Evolutionary conservation across 2,888 invertebrate genomes (phyloP), one percentile per base, ranked within the genome.

Genomic region (Polia nebulosa): DNA sequence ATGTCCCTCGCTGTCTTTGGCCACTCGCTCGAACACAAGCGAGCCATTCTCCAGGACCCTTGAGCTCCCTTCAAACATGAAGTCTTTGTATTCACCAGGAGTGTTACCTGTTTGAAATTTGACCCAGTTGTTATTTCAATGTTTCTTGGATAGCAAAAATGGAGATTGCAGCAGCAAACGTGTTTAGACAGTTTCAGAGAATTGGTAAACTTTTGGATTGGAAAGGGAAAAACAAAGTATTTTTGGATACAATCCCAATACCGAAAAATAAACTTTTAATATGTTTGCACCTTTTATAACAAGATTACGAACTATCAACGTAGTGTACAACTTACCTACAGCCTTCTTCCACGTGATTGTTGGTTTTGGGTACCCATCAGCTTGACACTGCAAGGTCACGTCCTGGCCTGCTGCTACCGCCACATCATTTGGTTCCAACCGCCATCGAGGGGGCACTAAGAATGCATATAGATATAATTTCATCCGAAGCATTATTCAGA

Each of bases 331-430:
- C 96, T 96, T 96, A 96, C 98, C 98, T 72, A 97, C 97, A 34
- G 98, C 98, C 91, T 98, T 98, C 83, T 97, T 97, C 99, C 99
- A 99, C 13, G 97, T 98, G 61, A 99, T 97, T 9, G 96, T 96
- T 5, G 99, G 99, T 73, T 97, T 97, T 0, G 99, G 99, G 92
- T 99, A 99, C 2, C 99, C 99, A 72, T 98, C 98, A 0, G 99
- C 98, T 92, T 98, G 98, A 90, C 99, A 99, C 89, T 98, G 97
- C 51, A 99, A 94, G 22, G 97, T 97, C 27, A 98, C 97, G 88
- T 98, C 98, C 89, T 98, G 98, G 1, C 98, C 98, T 0, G 98
- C 97, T 9, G 98, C 97, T 49, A 98, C 97, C 78, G 97, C 98
- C n/a, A 97, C 96, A 88, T 98, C 98, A 75, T 96, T 96, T 0